phyloP scores from a whole-genome alignment of 2,888 invertebrate genomes.

The Xestia rhomboidea region DNA sequence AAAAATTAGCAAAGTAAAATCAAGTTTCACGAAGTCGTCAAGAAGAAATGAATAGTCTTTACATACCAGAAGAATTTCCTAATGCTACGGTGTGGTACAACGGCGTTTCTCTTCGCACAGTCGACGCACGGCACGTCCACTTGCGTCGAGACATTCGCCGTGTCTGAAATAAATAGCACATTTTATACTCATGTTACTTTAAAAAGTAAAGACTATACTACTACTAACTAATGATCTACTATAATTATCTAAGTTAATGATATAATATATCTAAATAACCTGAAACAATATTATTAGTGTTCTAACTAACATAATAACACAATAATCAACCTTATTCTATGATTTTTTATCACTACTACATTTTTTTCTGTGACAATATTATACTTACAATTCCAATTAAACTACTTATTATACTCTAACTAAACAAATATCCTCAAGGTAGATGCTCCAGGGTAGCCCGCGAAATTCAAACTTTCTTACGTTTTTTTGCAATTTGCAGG shows the following conservation, averaged over 20 bases:
- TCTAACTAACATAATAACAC: slow-evolving; percentile 18
- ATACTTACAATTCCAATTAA: slow-evolving; percentile 7
- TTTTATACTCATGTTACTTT: neutral
- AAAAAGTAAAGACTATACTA: neutral
- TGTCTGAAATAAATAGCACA: slow-evolving; percentile 74
- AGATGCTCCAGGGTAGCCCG: no score
- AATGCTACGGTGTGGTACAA: slow-evolving; percentile 71
- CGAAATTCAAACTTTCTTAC: no score
- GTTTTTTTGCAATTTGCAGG: no score
- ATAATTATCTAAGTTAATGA: neutral
- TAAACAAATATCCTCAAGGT: no score
- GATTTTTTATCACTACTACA: neutral
- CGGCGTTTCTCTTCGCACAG: slow-evolving; percentile 75
- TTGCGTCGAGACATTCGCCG: slow-evolving; percentile 78
- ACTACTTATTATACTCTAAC: slow-evolving; percentile 1
- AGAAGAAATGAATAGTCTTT: slow-evolving; percentile 17
- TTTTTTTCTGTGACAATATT: neutral
- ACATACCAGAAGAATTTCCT: slow-evolving; percentile 82
- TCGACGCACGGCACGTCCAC: slow-evolving; percentile 79
- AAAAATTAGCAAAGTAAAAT: neutral
- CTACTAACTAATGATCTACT: slow-evolving; percentile 24
- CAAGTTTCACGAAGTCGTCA: neutral
- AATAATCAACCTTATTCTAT: neutral
- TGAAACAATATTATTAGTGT: slow-evolving; percentile 1
- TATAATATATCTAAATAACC: slow-evolving; percentile 19